phyloP scores from a whole-genome alignment of 2,888 invertebrate species.

The Nomada flava region DNA sequence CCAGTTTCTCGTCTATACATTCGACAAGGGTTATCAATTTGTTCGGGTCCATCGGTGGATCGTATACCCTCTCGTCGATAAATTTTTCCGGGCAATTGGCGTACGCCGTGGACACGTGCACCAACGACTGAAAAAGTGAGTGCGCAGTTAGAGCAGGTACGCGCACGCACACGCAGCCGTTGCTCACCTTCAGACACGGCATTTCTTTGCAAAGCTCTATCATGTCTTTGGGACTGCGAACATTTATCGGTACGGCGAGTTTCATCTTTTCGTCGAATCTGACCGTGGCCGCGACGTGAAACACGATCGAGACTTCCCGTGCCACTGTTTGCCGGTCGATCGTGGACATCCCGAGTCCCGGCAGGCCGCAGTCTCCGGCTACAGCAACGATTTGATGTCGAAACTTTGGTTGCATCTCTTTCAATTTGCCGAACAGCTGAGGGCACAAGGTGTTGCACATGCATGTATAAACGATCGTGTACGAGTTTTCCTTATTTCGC shows the following conservation, averaged over 20 bases:
- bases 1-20: slow-evolving; percentile 85
- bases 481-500: too few relatives aligned
- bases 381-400: slow-evolving; percentile 86
- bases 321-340: slow-evolving; percentile 86
- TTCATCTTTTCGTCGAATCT: slow-evolving; percentile 91
- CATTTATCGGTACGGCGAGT: slow-evolving; percentile 90
- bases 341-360: slow-evolving; percentile 86
- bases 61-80: slow-evolving; percentile 86
- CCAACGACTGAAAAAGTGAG: slow-evolving; percentile 81
- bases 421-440: slow-evolving; percentile 86
- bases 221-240: slow-evolving; percentile 88
- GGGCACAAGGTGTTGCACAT: too few relatives aligned
- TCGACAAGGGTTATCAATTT: slow-evolving; percentile 85
- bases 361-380: slow-evolving; percentile 87
- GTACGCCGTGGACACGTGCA: slow-evolving; percentile 87
- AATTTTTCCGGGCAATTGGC: slow-evolving; percentile 85
- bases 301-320: slow-evolving; percentile 85
- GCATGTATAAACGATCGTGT: too few relatives aligned
- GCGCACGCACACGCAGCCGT: neutral
- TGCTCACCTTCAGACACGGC: slow-evolving; percentile 86
- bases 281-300: slow-evolving; percentile 87
- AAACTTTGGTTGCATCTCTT: slow-evolving; percentile 87
- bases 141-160: neutral
- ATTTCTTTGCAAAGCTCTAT: slow-evolving; percentile 89
- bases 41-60: slow-evolving; percentile 85